phyloP scores from a whole-genome alignment of 1,140 invertebrate genomes.

The Stegodyphus mimosarum region DNA sequence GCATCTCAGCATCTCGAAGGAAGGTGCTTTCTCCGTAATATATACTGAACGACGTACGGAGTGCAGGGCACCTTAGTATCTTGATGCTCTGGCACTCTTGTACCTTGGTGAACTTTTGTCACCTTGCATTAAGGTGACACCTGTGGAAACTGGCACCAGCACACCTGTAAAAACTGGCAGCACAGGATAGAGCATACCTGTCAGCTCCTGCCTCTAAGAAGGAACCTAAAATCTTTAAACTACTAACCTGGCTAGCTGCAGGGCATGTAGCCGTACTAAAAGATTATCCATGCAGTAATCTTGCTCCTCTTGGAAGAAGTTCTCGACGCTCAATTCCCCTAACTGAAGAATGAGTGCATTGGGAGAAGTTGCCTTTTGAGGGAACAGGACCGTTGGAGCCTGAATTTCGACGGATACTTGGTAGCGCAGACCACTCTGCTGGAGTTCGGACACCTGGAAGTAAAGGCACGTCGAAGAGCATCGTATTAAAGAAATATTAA shows the following conservation, averaged over 20 bases:
- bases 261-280: conserved; percentile 76
- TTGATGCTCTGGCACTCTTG: too few relatives aligned
- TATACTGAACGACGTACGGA: too few relatives aligned
- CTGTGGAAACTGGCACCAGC: too few relatives aligned
- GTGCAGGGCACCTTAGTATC: too few relatives aligned
- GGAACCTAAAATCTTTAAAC: background rate
- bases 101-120: too few relatives aligned
- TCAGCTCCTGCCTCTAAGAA: too few relatives aligned
- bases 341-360: conserved; percentile 83
- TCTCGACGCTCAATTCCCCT: conserved; percentile 81
- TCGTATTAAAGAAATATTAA: too few relatives aligned
- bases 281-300: conserved; percentile 75
- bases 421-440: conserved; percentile 75
- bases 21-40: too few relatives aligned
- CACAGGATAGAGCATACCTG: too few relatives aligned
- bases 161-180: too few relatives aligned
- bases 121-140: too few relatives aligned
- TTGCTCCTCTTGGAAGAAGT: conserved; percentile 78
- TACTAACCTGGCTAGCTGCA: conserved; percentile 74
- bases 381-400: conserved; percentile 80
- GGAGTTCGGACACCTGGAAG: conserved; percentile 71
- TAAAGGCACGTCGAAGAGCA: background rate
- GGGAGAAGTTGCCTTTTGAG: conserved; percentile 82
- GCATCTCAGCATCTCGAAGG: too few relatives aligned
- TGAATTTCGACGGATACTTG: conserved; percentile 79